Evolutionary conservation across 2,113 vertebrate genomes (phyloP).

Genomic region (Bubalus kerabau): DNA sequence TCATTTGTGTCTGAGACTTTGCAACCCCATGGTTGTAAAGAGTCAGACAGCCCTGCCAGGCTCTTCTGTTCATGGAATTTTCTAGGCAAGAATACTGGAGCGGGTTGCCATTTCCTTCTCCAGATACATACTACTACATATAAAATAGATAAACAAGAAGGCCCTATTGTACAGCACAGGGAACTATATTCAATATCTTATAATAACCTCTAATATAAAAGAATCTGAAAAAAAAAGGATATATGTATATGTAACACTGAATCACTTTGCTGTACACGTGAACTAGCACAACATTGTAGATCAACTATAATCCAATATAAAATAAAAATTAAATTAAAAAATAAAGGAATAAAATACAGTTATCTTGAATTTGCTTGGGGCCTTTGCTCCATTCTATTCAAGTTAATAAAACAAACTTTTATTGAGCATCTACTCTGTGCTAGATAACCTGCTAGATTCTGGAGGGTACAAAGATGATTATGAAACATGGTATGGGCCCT

Average conservation of each 20-base stretch:
- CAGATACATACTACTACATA: neutral
- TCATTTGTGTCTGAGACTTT: neutral
- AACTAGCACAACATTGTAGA: neutral
- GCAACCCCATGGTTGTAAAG: neutral
- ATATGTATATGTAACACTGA: neutral
- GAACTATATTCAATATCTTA: neutral
- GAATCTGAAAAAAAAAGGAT: neutral
- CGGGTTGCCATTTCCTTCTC: neutral
- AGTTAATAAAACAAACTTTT: conserved; percentile 12
- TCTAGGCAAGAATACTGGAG: neutral
- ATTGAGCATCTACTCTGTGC: neutral
- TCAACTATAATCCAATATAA: neutral
- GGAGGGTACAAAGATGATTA: neutral
- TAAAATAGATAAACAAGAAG: neutral
- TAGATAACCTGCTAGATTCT: neutral
- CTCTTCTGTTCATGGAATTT: neutral
- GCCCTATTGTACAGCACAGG: neutral
- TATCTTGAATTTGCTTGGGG: neutral
- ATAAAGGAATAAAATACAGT: neutral
- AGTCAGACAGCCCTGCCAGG: neutral
- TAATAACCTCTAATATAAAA: neutral
- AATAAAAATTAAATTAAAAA: neutral
- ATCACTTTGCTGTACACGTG: neutral
- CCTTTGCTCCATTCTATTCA: neutral
- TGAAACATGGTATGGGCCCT: neutral